These are phyloP conservation scores for Leptothorax acervorum DNA, from an alignment of 2,888 invertebrate species.

Conservation along the genomic window DNA sequence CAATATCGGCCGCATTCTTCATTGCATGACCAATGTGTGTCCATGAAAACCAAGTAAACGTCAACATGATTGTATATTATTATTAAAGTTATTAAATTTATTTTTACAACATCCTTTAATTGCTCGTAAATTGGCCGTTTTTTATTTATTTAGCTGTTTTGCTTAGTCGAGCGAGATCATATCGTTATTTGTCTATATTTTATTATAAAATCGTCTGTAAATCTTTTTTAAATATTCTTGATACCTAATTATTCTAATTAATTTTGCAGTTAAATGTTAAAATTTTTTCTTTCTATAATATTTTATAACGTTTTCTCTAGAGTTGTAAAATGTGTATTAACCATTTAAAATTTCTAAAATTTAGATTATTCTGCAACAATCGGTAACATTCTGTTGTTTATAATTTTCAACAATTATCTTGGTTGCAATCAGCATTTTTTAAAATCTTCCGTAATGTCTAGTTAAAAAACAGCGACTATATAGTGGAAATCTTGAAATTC, in stretches of 20 bases:
- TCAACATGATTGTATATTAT: no score
- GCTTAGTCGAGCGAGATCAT: no score
- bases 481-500: neutral
- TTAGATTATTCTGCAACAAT: neutral
- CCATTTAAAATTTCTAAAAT: neutral
- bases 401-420: neutral
- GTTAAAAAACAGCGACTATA: neutral
- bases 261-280: neutral
- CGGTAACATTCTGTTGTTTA: neutral
- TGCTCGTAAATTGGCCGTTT: no score
- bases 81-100: no score
- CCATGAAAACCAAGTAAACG: no score
- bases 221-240: neutral
- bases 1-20: no score
- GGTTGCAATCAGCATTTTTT: neutral
- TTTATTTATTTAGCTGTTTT: no score
- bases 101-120: no score
- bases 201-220: no score
- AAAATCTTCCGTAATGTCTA: neutral
- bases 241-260: neutral
- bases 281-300: neutral
- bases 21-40: no score
- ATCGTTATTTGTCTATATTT: no score
- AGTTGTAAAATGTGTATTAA: slow-evolving; percentile 1
- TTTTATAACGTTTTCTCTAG: neutral